Evolutionary conservation across 2,888 invertebrate species (phyloP), one percentile per base, ranked within the genome.

Genomic region (Ctenicera cuprea): DNA sequence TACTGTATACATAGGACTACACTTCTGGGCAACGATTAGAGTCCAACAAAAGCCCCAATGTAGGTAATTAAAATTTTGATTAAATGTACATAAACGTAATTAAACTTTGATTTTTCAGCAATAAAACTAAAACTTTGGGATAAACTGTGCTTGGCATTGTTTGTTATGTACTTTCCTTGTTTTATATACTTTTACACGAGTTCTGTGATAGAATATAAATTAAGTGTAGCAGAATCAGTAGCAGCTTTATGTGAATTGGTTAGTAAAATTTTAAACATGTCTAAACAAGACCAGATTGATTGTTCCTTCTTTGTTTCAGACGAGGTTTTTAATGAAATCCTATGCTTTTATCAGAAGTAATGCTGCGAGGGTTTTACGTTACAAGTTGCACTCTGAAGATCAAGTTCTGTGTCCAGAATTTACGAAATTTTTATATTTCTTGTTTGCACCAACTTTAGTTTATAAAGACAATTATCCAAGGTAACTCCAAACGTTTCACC

Each of bases 381-480:
- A 87, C 67, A 90, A 91, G 80, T 79, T 84, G 0, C 89, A 90
- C 74, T 76, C 76, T 1, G 83, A 81, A n/a, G 70, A 84, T 45
- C 1, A 82, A n/a, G 87, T 91, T 1, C 81, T 90, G 41, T 68
- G 37, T 41, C 92, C 96, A 0, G 67, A 67, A 45, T 93, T 97
- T 83, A 89, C 90, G 1, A 43, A 62, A 11, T 62, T 20, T 26
- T 43, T 62, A 5, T 97, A 96, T 84, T 97, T 95, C 84, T 87
- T 96, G 64, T 97, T 97, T 85, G 95, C 94, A 0, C 97, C 97
- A 3, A 97, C 97, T 0, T 89, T 97, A 0, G 88, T 96, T 14
- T 96, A 95, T 86, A 90, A 94, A 79, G 95, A 97, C 82, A 88
- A 89, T 75, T 97, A 97, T 88, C 97, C 97, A 18, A 92, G 95